Conservation (phyloP, 92 coral and sea anemone species). For the Heteractis magnifica region DNA sequence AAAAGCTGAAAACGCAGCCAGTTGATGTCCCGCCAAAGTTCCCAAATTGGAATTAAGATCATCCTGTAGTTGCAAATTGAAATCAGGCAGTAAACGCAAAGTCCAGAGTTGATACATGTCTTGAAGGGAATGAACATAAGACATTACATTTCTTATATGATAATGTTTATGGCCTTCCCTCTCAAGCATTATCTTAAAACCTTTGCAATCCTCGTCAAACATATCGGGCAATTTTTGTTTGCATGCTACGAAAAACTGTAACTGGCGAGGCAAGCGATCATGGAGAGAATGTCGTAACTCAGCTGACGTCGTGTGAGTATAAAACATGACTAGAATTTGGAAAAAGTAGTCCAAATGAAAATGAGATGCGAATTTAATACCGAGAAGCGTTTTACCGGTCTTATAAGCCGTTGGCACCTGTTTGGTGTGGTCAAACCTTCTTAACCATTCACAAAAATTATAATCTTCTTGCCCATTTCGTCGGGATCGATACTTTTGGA, state of each 20-base stretch:
- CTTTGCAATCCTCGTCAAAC: neutral
- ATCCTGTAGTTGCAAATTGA: neutral
- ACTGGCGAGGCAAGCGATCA: neutral
- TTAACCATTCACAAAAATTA: constrained; percentile 18
- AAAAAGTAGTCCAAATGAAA: neutral
- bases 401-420: neutral
- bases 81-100: neutral
- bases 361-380: constrained; percentile 15
- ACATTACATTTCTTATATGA: constrained; percentile 17
- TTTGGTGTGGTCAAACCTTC: constrained; percentile 8
- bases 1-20: neutral
- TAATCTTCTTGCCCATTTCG: neutral
- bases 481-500: neutral
- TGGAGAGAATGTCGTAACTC: constrained; percentile 14
- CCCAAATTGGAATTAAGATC: neutral
- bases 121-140: constrained; percentile 9
- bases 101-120: neutral
- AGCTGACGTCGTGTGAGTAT: neutral
- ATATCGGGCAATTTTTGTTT: neutral
- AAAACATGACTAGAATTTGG: constrained; percentile 5
- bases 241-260: constrained; percentile 3
- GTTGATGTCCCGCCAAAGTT: neutral
- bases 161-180: constrained; percentile 21
- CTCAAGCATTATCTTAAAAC: neutral
- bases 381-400: constrained; percentile 13